Evolutionary conservation across 2,113 vertebrate genomes (phyloP), one percentile per base, ranked within the genome.

Genomic region (Sakesphorus luctuosus): DNA sequence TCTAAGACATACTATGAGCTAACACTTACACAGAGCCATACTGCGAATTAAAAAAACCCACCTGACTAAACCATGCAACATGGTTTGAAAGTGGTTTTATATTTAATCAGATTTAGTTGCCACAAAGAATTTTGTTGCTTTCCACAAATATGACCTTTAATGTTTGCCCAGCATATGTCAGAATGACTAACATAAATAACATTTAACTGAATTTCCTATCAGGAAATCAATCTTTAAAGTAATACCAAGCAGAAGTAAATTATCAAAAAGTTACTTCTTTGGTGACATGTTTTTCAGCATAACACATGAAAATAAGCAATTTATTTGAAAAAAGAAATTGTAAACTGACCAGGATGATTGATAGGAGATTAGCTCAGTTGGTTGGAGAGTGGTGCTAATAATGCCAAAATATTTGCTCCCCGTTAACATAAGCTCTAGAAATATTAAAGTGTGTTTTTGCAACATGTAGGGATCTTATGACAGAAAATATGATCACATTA

Each of bases 1-100:
- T 56, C 1, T 1, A 20, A 61, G 17, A 82, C 28, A 5, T 0
- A 0, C 17, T 46, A 52, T 16, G 28, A 53, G 13, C 29, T 62
- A 71, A 75, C 29, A 50, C 0, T 50, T 50, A 36, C 1, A 6
- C 8, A 53, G 20, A 67, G 20, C 6, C 9, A 33, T 31, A 55
- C 16, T 52, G 13, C 43, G 52, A 90, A 67, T 44, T 63, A 14
- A 49, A 62, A 89, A 58, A 74, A 56, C 3, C 6, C 46, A 63
- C 24, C 7, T 77, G 21, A 67, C 43, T 63, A 63, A 76, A 50
- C 13, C 43, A 31, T 8, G 15, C 38, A 74, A 52, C 26, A 29
- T 47, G 9, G 4, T 72, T 82, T 92, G 19, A 29, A 58, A 66
- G n/a, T 1, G 4, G 18, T 10, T 86, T 65, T 33, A 33, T 43